Evolutionary conservation across 2,888 invertebrate genomes (phyloP).

Genomic region (Lepeophtheirus nordmannii): DNA sequence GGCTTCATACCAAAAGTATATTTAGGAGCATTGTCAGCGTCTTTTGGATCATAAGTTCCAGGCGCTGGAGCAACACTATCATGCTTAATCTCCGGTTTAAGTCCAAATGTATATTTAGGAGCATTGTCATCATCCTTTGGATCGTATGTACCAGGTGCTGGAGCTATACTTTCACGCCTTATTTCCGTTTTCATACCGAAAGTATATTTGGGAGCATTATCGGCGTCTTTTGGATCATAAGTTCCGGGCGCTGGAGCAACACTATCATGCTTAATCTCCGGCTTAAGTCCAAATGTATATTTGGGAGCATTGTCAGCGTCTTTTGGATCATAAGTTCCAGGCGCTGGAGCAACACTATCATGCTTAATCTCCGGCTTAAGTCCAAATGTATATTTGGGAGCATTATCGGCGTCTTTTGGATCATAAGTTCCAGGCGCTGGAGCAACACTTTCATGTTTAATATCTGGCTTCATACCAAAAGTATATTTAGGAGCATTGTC

Average conservation of each 20-base stretch:
- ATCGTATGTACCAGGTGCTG: slow-evolving; percentile 21
- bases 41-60: background rate
- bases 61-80: slow-evolving; percentile 7
- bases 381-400: slow-evolving; percentile 39
- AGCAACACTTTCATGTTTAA: background rate
- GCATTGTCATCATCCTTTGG: background rate
- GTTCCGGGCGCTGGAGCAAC: slow-evolving; percentile 31
- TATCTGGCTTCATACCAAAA: slow-evolving; percentile 50
- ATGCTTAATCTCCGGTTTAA: slow-evolving; percentile 11
- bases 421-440: background rate
- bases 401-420: no score
- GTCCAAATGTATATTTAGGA: slow-evolving; percentile 10
- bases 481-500: slow-evolving; percentile 50
- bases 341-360: slow-evolving; percentile 49
- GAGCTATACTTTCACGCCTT: background rate
- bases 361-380: slow-evolving; percentile 43
- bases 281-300: background rate
- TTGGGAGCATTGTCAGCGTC: slow-evolving; percentile 41
- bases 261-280: background rate
- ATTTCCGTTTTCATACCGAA: slow-evolving; percentile 17
- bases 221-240: slow-evolving; percentile 37
- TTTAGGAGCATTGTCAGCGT: background rate
- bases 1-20: slow-evolving; percentile 13
- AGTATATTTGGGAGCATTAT: slow-evolving; percentile 30
- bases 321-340: slow-evolving; percentile 64